Evolutionary conservation across 2,888 invertebrate genomes (phyloP).

Genomic region (Watsonalla binaria): DNA sequence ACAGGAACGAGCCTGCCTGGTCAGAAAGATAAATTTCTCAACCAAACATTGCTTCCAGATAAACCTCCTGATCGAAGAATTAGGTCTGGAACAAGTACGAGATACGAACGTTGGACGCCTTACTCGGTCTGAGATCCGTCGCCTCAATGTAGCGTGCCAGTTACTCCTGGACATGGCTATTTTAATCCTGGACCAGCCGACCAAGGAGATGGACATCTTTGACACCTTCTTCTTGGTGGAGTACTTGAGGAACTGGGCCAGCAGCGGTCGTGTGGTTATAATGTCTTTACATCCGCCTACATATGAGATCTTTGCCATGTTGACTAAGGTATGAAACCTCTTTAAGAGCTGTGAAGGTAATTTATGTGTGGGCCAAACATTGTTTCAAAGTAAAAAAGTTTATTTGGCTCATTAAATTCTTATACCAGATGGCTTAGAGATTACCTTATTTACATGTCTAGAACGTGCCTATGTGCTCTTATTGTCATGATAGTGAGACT

Average conservation of each 20-base stretch:
- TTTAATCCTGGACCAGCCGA: constrained; percentile 92
- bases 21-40: neutral
- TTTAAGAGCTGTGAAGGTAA: neutral
- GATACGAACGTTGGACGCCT: constrained; percentile 91
- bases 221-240: constrained; percentile 97
- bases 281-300: constrained; percentile 96
- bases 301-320: constrained; percentile 96
- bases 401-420: no score
- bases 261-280: constrained; percentile 88
- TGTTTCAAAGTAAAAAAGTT: no score
- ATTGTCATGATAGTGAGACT: no score
- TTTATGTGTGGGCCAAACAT: no score
- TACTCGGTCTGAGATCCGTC: constrained; percentile 91
- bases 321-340: constrained; percentile 78
- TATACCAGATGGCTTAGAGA: no score
- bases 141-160: constrained; percentile 94
- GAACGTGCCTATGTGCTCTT: no score
- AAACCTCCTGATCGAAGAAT: constrained; percentile 92
- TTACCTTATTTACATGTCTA: no score
- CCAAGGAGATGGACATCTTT: constrained; percentile 94
- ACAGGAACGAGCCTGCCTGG: no score
- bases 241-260: constrained; percentile 94
- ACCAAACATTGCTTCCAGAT: constrained; percentile 77
- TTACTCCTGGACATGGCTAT: constrained; percentile 91
- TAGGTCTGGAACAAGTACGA: constrained; percentile 93